Conservation (phyloP, 2,797 vertebrate genomes). For the Sus cebifrons region DNA sequence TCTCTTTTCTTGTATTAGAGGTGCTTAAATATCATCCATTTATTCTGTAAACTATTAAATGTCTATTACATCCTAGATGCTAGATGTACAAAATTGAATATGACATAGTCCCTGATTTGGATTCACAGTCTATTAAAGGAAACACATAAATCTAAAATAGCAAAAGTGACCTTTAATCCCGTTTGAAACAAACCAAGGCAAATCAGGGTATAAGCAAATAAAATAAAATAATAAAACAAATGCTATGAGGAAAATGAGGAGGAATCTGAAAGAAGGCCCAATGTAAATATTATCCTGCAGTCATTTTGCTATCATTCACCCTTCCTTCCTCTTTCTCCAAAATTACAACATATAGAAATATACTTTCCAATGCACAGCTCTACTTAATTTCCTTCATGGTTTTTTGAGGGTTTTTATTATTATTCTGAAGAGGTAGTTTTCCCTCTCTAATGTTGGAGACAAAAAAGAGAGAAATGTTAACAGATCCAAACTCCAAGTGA, state of each 20-base stretch:
- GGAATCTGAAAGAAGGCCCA: conserved; percentile 15
- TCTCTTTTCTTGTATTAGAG: conserved; percentile 41
- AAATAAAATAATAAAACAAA: conserved; percentile 68
- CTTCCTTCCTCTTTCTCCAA: conserved; percentile 38
- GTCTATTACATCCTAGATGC: conserved; percentile 1
- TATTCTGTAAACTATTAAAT: conserved; percentile 41
- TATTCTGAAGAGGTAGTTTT: conserved; percentile 71
- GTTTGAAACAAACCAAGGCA: conserved; percentile 63
- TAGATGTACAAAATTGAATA: conserved; percentile 68
- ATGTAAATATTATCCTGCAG: conserved; percentile 43
- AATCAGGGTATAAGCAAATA: conserved; percentile 52
- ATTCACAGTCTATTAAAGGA: conserved; percentile 19
- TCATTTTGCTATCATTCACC: conserved; percentile 50
- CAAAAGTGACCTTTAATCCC: conserved; percentile 43
- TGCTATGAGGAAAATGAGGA: conserved; percentile 48
- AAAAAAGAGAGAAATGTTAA: conserved; percentile 77
- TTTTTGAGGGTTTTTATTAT: neutral
- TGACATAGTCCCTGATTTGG: conserved; percentile 4
- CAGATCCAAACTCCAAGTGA: conserved; percentile 75
- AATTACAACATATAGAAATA: conserved; percentile 36
- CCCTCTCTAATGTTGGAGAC: conserved; percentile 11
- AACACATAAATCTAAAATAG: conserved; percentile 63
- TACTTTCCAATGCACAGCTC: conserved; percentile 59
- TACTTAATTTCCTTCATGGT: conserved; percentile 49
- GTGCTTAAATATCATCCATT: conserved; percentile 42